These are phyloP conservation scores for Minunthozetes semirufus DNA, from an alignment of 2,888 invertebrate genomes.

Conservation along the genomic window DNA sequence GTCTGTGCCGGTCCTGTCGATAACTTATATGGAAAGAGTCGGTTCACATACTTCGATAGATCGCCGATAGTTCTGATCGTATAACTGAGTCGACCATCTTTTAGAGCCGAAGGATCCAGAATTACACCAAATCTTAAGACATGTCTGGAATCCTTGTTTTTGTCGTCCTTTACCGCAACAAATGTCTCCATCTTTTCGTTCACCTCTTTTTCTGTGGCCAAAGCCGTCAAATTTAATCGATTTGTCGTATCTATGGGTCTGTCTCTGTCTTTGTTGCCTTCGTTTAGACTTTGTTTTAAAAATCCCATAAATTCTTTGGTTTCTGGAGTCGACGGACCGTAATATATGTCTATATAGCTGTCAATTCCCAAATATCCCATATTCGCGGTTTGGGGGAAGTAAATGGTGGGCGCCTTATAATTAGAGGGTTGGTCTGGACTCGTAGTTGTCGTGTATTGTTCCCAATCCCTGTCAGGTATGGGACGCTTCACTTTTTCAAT, in stretches of 20 bases:
- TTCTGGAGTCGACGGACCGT: not conserved
- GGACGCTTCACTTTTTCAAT: too few relatives aligned
- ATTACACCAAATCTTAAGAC: not conserved
- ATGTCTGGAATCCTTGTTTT: not conserved
- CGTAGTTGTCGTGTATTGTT: too few relatives aligned
- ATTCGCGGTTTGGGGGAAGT: too few relatives aligned
- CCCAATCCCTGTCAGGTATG: too few relatives aligned
- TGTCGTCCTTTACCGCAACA: not conserved
- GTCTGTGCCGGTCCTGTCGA: not conserved
- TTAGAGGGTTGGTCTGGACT: not conserved
- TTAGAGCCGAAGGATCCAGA: not conserved
- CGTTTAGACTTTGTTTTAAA: too few relatives aligned
- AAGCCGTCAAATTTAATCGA: not conserved
- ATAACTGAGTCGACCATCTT: not conserved
- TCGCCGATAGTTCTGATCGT: not conserved
- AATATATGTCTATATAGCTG: too few relatives aligned
- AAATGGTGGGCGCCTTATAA: not conserved
- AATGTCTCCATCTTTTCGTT: constrained; percentile 15
- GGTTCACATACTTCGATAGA: not conserved
- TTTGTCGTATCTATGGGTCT: too few relatives aligned
- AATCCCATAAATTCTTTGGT: not conserved
- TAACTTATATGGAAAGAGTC: not conserved
- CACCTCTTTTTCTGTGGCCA: not conserved
- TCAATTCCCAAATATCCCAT: too few relatives aligned
- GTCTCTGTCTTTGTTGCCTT: not conserved